Evolutionary conservation across 2,888 invertebrate genomes (phyloP).

Genomic region (Zygaena filipendulae): DNA sequence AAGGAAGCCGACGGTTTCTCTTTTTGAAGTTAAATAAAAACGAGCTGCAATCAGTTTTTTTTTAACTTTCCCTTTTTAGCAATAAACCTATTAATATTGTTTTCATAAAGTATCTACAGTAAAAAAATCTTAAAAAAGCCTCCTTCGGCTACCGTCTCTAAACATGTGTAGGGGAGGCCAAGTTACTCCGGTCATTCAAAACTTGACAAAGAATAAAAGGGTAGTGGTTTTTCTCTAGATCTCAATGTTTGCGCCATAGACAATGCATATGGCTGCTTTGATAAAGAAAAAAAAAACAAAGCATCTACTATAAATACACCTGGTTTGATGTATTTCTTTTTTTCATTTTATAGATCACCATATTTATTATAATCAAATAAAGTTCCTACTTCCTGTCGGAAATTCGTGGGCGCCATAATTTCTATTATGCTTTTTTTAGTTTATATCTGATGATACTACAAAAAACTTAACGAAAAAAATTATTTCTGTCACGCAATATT

Average conservation of each 20-base stretch:
- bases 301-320: slow-evolving; percentile 36
- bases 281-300: slow-evolving; percentile 55
- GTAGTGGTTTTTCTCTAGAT: slow-evolving; percentile 28
- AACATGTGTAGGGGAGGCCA: slow-evolving; percentile 22
- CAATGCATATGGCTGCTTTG: slow-evolving; percentile 26
- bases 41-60: too few relatives aligned
- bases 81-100: too few relatives aligned
- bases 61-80: slow-evolving; percentile 60
- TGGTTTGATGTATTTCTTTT: slow-evolving; percentile 47
- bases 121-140: too few relatives aligned
- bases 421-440: slow-evolving; percentile 41
- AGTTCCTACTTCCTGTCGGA: slow-evolving; percentile 64
- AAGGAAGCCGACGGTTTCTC: too few relatives aligned
- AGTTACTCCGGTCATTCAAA: not conserved
- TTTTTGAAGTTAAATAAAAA: too few relatives aligned
- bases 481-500: slow-evolving; percentile 3
- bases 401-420: slow-evolving; percentile 58
- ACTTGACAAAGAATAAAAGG: slow-evolving; percentile 24
- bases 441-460: too few relatives aligned
- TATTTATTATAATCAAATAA: slow-evolving; percentile 66
- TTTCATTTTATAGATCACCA: slow-evolving; percentile 30
- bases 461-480: slow-evolving; percentile 25
- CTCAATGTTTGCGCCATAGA: slow-evolving; percentile 49
- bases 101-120: too few relatives aligned
- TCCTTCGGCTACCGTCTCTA: slow-evolving; percentile 30